A percentile compares a stretch with the other conserved stretches of the same genome.
These are phyloP conservation scores for Psophia crepitans DNA, from an alignment of 2,113 vertebrate genomes.

Conservation along the genomic window DNA sequence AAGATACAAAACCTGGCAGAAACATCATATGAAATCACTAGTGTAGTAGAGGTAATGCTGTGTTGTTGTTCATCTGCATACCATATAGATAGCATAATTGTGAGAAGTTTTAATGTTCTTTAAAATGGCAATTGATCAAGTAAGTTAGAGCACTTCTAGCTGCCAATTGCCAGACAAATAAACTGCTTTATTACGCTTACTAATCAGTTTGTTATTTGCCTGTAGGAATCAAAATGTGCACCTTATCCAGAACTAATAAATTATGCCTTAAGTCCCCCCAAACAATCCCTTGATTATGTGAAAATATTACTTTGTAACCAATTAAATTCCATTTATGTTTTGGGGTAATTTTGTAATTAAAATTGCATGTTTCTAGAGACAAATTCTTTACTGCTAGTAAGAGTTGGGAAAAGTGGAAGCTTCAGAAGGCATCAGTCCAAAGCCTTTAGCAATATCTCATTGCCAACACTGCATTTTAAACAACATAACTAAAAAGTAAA, in stretches of 20 bases:
- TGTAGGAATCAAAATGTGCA: slow-evolving; percentile 48
- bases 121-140: slow-evolving; percentile 66
- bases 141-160: slow-evolving; percentile 24
- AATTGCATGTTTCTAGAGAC: slow-evolving; percentile 54
- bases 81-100: slow-evolving; percentile 56
- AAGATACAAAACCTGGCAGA: slow-evolving; percentile 53
- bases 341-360: slow-evolving; percentile 54
- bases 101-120: slow-evolving; percentile 46
- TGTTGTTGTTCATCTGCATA: slow-evolving; percentile 54
- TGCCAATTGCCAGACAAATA: slow-evolving; percentile 61
- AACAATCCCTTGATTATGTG: slow-evolving; percentile 43
- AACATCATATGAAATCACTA: slow-evolving; percentile 45
- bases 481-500: background rate
- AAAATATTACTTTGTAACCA: slow-evolving; percentile 64
- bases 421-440: slow-evolving; percentile 46
- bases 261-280: slow-evolving; percentile 23
- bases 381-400: slow-evolving; percentile 57
- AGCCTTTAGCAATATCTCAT: slow-evolving; percentile 45
- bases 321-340: slow-evolving; percentile 70
- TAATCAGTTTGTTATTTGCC: slow-evolving; percentile 71
- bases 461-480: slow-evolving; percentile 50
- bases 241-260: slow-evolving; percentile 52
- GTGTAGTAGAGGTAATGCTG: background rate
- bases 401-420: slow-evolving; percentile 37
- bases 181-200: slow-evolving; percentile 62